Evolutionary conservation across 1,140 invertebrate species (phyloP).

Genomic region (Calephelis nemesis): DNA sequence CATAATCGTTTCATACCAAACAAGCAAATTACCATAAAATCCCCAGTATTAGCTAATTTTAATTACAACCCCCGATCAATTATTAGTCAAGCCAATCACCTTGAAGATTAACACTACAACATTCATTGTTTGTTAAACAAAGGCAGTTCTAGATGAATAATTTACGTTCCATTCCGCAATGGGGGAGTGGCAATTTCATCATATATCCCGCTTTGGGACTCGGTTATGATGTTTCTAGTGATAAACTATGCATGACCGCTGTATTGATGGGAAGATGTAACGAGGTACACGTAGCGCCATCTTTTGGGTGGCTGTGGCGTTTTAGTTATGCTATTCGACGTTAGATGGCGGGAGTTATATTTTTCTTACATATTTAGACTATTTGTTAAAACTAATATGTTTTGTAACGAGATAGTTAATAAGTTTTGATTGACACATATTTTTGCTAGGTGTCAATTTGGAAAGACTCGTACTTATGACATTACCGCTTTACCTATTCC

Average conservation of each 20-base stretch:
- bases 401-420: too few relatives aligned
- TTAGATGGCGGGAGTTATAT: slow-evolving; percentile 36
- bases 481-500: too few relatives aligned
- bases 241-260: slow-evolving; percentile 60
- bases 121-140: slow-evolving; percentile 63
- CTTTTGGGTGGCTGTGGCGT: slow-evolving; percentile 27
- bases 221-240: slow-evolving; percentile 51
- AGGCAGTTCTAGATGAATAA: slow-evolving; percentile 70
- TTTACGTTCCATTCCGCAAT: slow-evolving; percentile 58
- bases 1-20: slow-evolving; percentile 27
- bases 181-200: slow-evolving; percentile 56
- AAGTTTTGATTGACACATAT: too few relatives aligned
- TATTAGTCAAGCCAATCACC: slow-evolving; percentile 19
- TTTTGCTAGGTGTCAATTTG: too few relatives aligned
- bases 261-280: slow-evolving; percentile 36
- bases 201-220: slow-evolving; percentile 49
- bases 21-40: slow-evolving; percentile 6
- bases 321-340: slow-evolving; percentile 31
- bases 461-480: too few relatives aligned
- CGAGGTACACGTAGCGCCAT: slow-evolving; percentile 41
- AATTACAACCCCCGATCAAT: slow-evolving; percentile 25
- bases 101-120: slow-evolving; percentile 38
- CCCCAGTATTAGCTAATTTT: slow-evolving; percentile 14
- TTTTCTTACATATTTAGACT: too few relatives aligned
- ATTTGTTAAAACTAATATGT: too few relatives aligned